Evolutionary conservation across 2,888 invertebrate genomes (phyloP), one percentile per base, ranked within the genome.

Genomic region (Iselma pallidipennis): DNA sequence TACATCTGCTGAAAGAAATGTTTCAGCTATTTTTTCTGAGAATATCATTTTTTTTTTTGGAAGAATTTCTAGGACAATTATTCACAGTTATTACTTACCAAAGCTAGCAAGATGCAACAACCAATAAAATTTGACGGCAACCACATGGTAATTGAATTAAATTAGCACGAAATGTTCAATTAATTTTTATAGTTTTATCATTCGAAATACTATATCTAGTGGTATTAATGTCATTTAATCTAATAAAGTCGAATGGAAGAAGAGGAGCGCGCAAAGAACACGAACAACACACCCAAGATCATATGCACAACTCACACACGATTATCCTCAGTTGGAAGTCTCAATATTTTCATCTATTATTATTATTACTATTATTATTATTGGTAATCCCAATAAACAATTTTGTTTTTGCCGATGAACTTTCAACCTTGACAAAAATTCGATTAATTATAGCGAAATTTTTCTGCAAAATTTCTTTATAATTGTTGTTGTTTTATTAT

Each of bases 61-160:
- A 33, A 33, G 6, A 33, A 33, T n/a, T 14, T n/a, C 14, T 14
- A n/a, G 10, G n/a, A 33, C 9, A 33, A 33, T 4, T 33, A 14
- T 16, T 16, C 7, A 37, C 16, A n/a, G n/a, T n/a, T n/a, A n/a
- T 12, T 64, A 71, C 71, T 71, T 62, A 71, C 71, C 71, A 69
- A 59, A 66, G 63, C 67, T 63, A 69, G 66, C 54, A 62, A 59
- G 65, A 70, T 59, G 61, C 16, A 37, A 37, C 66, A 61, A 58
- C 66, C 57, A 59, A 71, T 65, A 67, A 70, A 70, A 66, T 67
- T 65, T 64, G 64, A 66, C 59, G 66, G 57, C 66, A 66, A 61
- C 71, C 61, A 60, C 67, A 67, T 67, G 55, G 61, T 67, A 53
- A 65, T 65, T 57, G 57, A 61, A 67, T 63, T 59, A 50, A 63